Evolutionary conservation across 2,797 vertebrate species (phyloP).

Genomic region (Trachops cirrhosus): DNA sequence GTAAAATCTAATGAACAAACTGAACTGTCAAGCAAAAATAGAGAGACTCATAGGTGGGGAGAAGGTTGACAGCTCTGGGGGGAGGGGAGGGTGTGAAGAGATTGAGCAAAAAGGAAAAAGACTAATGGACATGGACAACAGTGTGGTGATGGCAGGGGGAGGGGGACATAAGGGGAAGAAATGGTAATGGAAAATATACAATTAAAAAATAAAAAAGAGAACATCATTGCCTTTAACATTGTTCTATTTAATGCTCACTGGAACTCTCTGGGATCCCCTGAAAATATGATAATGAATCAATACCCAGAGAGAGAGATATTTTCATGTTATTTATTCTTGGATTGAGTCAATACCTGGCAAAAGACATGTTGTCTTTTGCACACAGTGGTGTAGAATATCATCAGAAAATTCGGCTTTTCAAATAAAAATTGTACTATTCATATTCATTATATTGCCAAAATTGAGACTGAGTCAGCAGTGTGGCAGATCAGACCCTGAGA

Average conservation of each 20-base stretch:
- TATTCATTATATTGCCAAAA: not conserved
- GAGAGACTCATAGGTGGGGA: not conserved
- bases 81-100: too few species aligned
- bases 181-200: not conserved
- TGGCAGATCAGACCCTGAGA: not conserved
- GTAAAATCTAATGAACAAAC: not conserved
- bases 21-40: not conserved
- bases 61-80: not conserved
- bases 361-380: not conserved
- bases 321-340: not conserved
- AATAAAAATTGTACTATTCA: not conserved
- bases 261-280: not conserved
- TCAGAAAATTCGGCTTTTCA: not conserved
- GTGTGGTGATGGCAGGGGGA: not conserved
- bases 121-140: not conserved
- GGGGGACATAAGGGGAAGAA: not conserved
- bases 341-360: not conserved
- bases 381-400: not conserved
- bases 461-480: not conserved
- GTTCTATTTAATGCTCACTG: not conserved
- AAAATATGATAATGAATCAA: not conserved
- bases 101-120: not conserved
- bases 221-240: not conserved
- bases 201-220: not conserved
- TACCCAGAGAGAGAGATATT: not conserved